These are phyloP conservation scores for Myopa tessellatipennis DNA, from an alignment of 2,888 invertebrate genomes.

Conservation along the genomic window DNA sequence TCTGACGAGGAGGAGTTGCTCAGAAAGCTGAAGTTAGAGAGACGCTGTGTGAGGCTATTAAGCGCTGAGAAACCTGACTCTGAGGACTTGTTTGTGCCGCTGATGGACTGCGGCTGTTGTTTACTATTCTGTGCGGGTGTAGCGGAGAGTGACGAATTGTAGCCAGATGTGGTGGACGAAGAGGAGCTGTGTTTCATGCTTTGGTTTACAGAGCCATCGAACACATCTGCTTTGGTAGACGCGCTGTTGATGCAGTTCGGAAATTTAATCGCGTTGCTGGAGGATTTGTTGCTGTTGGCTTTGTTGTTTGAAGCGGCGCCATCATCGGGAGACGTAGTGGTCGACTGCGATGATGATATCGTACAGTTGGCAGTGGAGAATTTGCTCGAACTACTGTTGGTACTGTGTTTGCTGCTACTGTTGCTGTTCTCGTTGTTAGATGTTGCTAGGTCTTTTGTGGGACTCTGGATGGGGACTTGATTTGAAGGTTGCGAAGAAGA, in stretches of 20 bases:
- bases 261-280: conserved; percentile 60
- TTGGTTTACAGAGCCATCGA: conserved; percentile 54
- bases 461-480: conserved; percentile 55
- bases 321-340: conserved; percentile 63
- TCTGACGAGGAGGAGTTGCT: conserved; percentile 68
- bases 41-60: conserved; percentile 77
- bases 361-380: conserved; percentile 68
- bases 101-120: conserved; percentile 46
- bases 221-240: conserved; percentile 62
- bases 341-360: conserved; percentile 67
- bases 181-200: conserved; percentile 50
- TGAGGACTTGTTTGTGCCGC: conserved; percentile 60
- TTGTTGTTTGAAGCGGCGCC: conserved; percentile 43
- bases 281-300: conserved; percentile 50
- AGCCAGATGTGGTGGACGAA: conserved; percentile 57
- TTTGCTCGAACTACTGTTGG: conserved; percentile 65
- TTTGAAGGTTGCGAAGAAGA: conserved; percentile 48
- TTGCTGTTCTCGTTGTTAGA: conserved; percentile 61
- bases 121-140: conserved; percentile 55
- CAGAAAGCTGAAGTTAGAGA: conserved; percentile 81
- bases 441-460: conserved; percentile 54
- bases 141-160: conserved; percentile 41
- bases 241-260: conserved; percentile 62
- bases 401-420: conserved; percentile 52
- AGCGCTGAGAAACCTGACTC: conserved; percentile 67